Conservation (phyloP, 2,113 vertebrate species). For the Chionodraco myersi region DNA sequence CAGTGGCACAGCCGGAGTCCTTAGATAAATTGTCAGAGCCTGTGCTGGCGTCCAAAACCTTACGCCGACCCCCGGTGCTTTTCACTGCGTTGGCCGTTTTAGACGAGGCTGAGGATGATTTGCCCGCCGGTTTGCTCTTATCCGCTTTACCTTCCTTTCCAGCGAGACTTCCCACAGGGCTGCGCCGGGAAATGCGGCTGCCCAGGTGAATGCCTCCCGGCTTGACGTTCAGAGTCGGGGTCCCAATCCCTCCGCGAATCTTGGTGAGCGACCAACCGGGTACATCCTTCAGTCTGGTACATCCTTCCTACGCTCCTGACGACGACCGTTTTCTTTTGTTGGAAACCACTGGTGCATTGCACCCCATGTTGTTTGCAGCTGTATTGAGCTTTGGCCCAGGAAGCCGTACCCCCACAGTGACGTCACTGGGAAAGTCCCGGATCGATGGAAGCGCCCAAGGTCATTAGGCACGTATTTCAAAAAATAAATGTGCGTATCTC, state of each 20-base stretch:
- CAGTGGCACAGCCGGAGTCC: conserved; percentile 82
- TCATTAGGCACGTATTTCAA: no score
- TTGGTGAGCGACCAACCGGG: conserved; percentile 91
- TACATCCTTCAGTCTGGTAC: conserved; percentile 89
- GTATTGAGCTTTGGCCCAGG: no score
- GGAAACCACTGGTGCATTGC: no score
- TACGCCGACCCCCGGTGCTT: conserved; percentile 69
- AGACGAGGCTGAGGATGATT: conserved; percentile 38
- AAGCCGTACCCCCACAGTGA: no score
- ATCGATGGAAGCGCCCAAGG: no score
- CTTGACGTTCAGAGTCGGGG: conserved; percentile 83
- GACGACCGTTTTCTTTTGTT: no score
- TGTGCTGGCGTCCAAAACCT: conserved; percentile 82
- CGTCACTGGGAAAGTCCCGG: no score
- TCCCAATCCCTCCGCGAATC: conserved; percentile 86
- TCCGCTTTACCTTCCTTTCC: conserved; percentile 76
- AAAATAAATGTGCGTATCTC: no score
- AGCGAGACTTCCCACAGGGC: conserved; percentile 76
- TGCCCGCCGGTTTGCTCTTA: conserved; percentile 67
- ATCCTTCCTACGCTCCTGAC: no score
- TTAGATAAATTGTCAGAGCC: conserved; percentile 83
- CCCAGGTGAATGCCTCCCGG: conserved; percentile 83
- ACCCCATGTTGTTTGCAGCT: no score
- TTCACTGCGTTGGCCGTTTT: conserved; percentile 72
- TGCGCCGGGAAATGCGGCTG: conserved; percentile 82